These are phyloP conservation scores for Intellagama lesueurii DNA, from an alignment of 2,797 vertebrate species.

Conservation along the genomic window DNA sequence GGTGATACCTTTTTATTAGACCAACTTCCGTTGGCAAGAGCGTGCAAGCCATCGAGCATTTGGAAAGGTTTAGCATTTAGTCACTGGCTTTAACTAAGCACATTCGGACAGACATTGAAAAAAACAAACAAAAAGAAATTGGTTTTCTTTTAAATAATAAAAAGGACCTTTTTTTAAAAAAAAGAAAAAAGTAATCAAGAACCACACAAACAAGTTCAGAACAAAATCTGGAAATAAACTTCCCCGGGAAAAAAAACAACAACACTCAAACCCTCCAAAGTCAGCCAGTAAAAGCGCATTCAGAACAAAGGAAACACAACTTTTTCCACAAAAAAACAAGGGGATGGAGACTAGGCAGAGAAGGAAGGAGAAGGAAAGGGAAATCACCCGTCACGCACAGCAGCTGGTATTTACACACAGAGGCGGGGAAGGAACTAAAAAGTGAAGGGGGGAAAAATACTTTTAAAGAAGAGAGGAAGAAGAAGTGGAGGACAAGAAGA, in stretches of 20 bases:
- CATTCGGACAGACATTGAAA: slow-evolving; percentile 52
- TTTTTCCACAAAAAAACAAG: slow-evolving; percentile 29
- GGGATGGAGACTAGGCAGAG: not conserved
- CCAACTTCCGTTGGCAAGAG: slow-evolving; percentile 44
- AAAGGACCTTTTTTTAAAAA: slow-evolving; percentile 19
- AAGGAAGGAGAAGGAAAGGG: not conserved
- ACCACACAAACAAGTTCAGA: slow-evolving; percentile 28
- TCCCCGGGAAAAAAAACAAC: slow-evolving; percentile 16
- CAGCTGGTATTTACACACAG: slow-evolving; percentile 47
- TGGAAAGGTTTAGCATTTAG: slow-evolving; percentile 45
- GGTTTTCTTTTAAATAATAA: slow-evolving; percentile 6
- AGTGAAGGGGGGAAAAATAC: not conserved
- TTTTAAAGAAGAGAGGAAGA: slow-evolving; percentile 4
- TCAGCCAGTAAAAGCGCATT: slow-evolving; percentile 52
- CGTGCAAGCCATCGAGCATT: slow-evolving; percentile 48
- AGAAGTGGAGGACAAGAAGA: not conserved
- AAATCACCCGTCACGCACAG: slow-evolving; percentile 22
- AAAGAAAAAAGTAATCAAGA: slow-evolving; percentile 2
- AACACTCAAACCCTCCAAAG: slow-evolving; percentile 29
- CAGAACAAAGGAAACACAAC: slow-evolving; percentile 46
- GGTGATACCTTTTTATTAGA: slow-evolving; percentile 53
- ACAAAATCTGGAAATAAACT: slow-evolving; percentile 19
- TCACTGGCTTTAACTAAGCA: slow-evolving; percentile 46
- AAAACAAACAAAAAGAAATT: slow-evolving; percentile 1
- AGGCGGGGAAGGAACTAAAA: slow-evolving; percentile 34